These are phyloP conservation scores for Pseudobourletiella spinata DNA, from an alignment of 1,140 invertebrate genomes.

Conservation along the genomic window DNA sequence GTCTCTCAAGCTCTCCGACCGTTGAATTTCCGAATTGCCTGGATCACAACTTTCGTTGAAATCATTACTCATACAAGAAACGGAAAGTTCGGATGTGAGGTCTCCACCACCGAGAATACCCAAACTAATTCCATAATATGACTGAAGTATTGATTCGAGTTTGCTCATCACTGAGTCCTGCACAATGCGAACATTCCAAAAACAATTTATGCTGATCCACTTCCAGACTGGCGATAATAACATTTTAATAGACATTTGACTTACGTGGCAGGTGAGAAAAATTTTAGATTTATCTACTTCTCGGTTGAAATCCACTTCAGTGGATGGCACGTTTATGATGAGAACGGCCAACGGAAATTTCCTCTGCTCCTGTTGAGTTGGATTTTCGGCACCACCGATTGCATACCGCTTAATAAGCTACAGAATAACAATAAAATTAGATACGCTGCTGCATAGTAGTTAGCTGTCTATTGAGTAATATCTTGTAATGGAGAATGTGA, in stretches of 20 bases:
- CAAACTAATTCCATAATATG: slow-evolving; percentile 1
- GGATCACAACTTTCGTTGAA: no score
- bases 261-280: slow-evolving; percentile 12
- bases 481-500: not conserved
- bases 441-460: not conserved
- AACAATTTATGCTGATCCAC: no score
- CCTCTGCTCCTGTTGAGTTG: slow-evolving; percentile 16
- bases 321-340: slow-evolving; percentile 13
- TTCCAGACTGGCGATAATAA: no score
- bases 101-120: not conserved
- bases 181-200: no score
- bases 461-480: not conserved
- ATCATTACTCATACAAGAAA: no score
- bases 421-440: not conserved
- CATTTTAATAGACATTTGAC: no score
- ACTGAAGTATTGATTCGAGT: not conserved
- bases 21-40: no score
- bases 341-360: slow-evolving; percentile 22
- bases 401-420: slow-evolving; percentile 25
- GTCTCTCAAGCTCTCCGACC: no score
- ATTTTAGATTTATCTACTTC: slow-evolving; percentile 33
- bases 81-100: not conserved
- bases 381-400: slow-evolving; percentile 3
- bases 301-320: slow-evolving; percentile 30
- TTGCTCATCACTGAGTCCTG: not conserved